Percentiles rank a stretch among this genome's conserved stretches.
phyloP scores from a whole-genome alignment of 2,797 vertebrate genomes.

The Ciconia nigra region DNA sequence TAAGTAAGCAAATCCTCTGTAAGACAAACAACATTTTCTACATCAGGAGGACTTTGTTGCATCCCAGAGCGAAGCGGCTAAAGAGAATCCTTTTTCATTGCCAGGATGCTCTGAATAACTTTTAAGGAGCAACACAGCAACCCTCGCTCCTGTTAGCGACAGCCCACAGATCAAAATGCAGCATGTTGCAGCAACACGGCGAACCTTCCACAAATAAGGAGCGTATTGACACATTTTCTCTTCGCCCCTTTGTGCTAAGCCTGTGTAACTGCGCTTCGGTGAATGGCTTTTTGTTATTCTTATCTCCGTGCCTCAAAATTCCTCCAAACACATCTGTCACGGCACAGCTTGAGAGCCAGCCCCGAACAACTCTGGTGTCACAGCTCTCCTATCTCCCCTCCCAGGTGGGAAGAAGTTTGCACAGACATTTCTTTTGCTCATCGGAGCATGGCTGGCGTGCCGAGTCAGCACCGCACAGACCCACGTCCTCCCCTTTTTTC shows the following conservation, averaged over 20 bases:
- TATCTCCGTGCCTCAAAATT: constrained; percentile 59
- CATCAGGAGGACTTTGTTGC: not conserved
- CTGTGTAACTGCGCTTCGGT: not conserved
- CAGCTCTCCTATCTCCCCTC: constrained; percentile 60
- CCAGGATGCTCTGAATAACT: not conserved
- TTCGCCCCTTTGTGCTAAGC: constrained; percentile 17
- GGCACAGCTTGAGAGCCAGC: constrained; percentile 51
- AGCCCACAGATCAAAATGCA: not conserved
- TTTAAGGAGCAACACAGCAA: not conserved
- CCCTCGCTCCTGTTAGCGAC: not conserved
- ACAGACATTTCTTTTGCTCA: constrained; percentile 47
- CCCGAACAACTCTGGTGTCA: constrained; percentile 54
- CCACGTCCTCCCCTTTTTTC: not conserved
- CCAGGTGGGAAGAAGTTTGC: constrained; percentile 50
- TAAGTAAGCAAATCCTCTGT: not conserved
- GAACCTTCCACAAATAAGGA: constrained; percentile 21
- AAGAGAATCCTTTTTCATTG: not conserved
- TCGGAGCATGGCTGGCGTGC: constrained; percentile 39
- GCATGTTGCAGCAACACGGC: not conserved
- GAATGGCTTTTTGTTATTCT: constrained; percentile 67
- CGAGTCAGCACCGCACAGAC: constrained; percentile 48
- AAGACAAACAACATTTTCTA: not conserved
- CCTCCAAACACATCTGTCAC: constrained; percentile 63
- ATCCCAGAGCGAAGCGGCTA: not conserved
- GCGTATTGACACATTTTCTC: constrained; percentile 26